Base-by-base conservation (phyloP, 1,140 invertebrate genomes). In the Aphaenogaster rudis region DNA sequence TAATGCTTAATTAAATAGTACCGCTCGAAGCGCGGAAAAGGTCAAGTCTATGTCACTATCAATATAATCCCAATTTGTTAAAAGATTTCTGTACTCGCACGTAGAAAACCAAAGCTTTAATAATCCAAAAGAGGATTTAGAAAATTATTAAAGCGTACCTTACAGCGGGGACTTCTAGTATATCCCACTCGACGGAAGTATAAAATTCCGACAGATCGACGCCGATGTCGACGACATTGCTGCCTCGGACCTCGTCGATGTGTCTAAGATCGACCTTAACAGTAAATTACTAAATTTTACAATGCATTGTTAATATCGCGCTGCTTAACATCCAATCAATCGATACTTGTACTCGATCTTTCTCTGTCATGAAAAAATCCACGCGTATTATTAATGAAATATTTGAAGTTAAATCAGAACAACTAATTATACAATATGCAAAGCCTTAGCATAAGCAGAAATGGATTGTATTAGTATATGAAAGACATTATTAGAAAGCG, bases 141-240 rank as follows among this genome's bases (percentile, higher is more conserved):
- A n/a, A 57, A 71, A 45, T 72, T 3, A 76, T 71, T 28, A 61
- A 21, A 15, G 13, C 72, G 96, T 95, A 98, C 98, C 98, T 97
- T 82, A 98, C 97, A 90, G 98, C 98, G 48, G 99, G 99, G 90
- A 99, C 99, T 95, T 98, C 98, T 82, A 99, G 97, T 93, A 99
- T 98, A 95, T 99, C 99, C 99, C 99, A 99, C 96, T 99, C 99
- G 28, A 99, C 99, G 82, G 98, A 99, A 93, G 98, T 98, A 95
- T 99, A 99, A 96, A 99, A 99, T 95, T 99, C 98, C 64, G 98
- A 98, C 90, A 99, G 96, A 96, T 99, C 98, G 57, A 99, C 98
- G 76, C 98, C 98, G 90, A 98, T 97, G 67, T 98, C 97, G 28
- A 99, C 98, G 79, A 98, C 96, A 93, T 98, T 98, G 87, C 97